Base-by-base conservation (phyloP, 2,113 vertebrate species). In the Odocoileus virginianus region DNA sequence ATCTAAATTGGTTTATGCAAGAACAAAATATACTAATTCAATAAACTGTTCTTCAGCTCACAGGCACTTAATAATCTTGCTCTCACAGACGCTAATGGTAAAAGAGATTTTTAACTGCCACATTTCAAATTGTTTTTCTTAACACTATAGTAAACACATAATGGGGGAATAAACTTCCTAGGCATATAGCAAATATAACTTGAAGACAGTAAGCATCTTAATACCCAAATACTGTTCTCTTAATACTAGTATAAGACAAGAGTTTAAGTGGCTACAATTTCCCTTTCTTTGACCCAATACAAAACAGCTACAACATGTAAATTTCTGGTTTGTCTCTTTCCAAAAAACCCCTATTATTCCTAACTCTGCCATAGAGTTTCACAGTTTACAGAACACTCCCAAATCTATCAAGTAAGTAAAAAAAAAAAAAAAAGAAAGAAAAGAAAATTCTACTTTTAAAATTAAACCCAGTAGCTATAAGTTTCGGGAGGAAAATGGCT, bases 231-330 rank as follows among this genome's bases (percentile, higher is more conserved):
- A 76, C 3, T 82, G n/a, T 71, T 76, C 14, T 74, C 30, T 64
- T 87, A 85, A 94, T 27, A 89, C 21, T 93, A 67, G 30, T 58
- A 86, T 86, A 94, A 93, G 9, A 87, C 50, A 89, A 85, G 21
- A 74, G 12, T 87, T 92, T 60, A 85, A 86, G 45, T 91, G 85
- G 83, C 57, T 95, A 85, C 25, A 67, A 54, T 92, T 94, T 92
- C 47, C 76, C 30, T 93, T 94, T 78, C 28, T 93, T 94, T 90
- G 7, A 92, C 40, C 45, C 21, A 89, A 82, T 33, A 92, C 47
- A 95, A 95, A 91, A 64, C 4, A 94, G 57, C n/a, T 92, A 85
- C 17, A 78, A 85, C 14, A 78, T 28, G 19, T 14, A 64, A 9
- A 19, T 78, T 92, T 96, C 85, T 71, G 45, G 71, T 47, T 95